Evolutionary conservation across 2,888 invertebrate genomes (phyloP).

Genomic region (Syritta pipiens): DNA sequence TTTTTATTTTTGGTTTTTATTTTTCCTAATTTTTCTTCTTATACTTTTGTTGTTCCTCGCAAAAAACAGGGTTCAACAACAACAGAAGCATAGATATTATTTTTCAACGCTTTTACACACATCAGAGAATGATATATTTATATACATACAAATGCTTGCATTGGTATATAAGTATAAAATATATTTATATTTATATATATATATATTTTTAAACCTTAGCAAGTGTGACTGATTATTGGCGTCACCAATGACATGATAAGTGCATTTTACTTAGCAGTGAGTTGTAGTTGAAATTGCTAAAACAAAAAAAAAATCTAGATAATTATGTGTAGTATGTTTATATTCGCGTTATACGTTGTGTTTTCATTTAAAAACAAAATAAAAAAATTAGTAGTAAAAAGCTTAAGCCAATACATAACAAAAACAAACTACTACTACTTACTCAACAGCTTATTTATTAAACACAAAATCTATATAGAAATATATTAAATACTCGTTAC

Average conservation of each 20-base stretch:
- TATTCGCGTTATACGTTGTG: slow-evolving; percentile 48
- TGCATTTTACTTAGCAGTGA: slow-evolving; percentile 11
- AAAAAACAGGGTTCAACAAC: too few species aligned
- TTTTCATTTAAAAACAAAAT: slow-evolving; percentile 30
- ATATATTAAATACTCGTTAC: slow-evolving; percentile 53
- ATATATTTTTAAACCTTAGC: slow-evolving; percentile 17
- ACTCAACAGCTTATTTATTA: slow-evolving; percentile 55
- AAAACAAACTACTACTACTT: slow-evolving; percentile 31
- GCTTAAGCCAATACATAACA: slow-evolving; percentile 40
- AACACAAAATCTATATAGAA: slow-evolving; percentile 39
- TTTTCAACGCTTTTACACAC: too few species aligned
- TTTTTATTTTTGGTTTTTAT: too few species aligned
- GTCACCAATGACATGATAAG: too few species aligned
- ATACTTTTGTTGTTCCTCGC: too few species aligned
- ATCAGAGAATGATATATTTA: too few species aligned
- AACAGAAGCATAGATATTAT: too few species aligned
- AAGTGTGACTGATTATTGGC: slow-evolving; percentile 26
- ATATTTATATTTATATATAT: slow-evolving; percentile 1
- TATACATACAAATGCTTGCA: too few species aligned
- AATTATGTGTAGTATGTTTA: slow-evolving; percentile 57
- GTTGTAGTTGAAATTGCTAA: slow-evolving; percentile 28
- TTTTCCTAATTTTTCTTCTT: too few species aligned
- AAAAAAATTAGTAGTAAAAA: slow-evolving; percentile 36
- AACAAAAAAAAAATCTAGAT: slow-evolving; percentile 26
- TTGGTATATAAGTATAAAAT: too few species aligned